Percentiles rank a stretch among this genome's conserved stretches.
Evolutionary conservation across 2,113 vertebrate species (phyloP).

Genomic region (Paedocypris sp.): DNA sequence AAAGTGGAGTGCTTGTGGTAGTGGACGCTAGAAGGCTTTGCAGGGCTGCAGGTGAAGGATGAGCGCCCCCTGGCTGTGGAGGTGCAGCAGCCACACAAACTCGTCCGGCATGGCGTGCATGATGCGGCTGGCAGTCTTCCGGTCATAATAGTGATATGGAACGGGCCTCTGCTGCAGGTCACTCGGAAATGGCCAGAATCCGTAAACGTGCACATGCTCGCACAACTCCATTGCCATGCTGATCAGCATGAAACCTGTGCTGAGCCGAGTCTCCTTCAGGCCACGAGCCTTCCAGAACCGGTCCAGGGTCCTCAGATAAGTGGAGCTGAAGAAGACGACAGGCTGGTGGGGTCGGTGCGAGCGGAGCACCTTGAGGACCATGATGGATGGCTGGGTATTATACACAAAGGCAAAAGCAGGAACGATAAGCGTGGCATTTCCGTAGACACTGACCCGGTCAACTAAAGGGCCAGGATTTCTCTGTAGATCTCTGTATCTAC

Average conservation of each 20-base stretch:
- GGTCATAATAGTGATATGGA: background rate
- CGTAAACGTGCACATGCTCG: background rate
- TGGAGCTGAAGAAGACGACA: background rate
- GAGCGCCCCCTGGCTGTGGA: background rate
- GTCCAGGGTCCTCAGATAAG: background rate
- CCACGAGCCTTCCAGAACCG: background rate
- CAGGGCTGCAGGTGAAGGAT: background rate
- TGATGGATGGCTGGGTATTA: background rate
- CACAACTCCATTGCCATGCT: background rate
- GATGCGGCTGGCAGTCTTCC: background rate
- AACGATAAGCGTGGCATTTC: background rate
- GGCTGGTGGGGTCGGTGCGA: background rate
- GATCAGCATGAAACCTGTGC: background rate
- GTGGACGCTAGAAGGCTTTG: too few relatives aligned
- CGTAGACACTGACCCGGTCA: background rate
- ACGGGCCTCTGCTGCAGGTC: background rate
- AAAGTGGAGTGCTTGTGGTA: too few relatives aligned
- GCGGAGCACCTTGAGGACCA: background rate
- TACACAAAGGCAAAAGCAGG: background rate
- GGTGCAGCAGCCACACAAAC: background rate
- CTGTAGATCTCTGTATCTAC: background rate
- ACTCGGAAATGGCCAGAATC: conserved; percentile 1
- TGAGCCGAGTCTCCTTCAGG: background rate
- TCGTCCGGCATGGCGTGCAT: background rate
- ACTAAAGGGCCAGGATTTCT: background rate